Conservation (phyloP, 2,888 invertebrate genomes). For the Sympetrum striolatum region DNA sequence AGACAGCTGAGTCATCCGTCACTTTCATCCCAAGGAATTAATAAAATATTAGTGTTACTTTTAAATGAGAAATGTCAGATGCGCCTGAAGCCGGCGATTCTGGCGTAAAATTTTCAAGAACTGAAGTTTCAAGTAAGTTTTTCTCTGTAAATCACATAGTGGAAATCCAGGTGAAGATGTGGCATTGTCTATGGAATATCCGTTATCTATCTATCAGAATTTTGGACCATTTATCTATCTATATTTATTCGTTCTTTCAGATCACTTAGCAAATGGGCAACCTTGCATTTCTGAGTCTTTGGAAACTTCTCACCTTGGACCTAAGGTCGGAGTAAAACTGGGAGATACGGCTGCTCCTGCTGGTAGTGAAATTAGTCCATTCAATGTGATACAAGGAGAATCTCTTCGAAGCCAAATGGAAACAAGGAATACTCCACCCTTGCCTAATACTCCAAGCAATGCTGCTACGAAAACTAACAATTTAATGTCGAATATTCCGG, state of each 20-base stretch:
- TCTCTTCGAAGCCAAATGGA: background rate
- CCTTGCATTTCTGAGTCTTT: background rate
- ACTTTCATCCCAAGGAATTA: background rate
- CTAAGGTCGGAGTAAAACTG: background rate
- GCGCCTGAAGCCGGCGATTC: constrained; percentile 4
- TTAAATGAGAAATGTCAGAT: constrained; percentile 30
- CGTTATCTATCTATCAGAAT: background rate
- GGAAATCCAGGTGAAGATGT: too few species aligned
- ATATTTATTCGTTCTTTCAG: background rate
- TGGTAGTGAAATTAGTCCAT: background rate
- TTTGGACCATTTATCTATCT: background rate
- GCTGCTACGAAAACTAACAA: background rate
- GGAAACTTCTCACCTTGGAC: background rate
- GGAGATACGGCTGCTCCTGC: background rate
- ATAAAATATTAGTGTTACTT: background rate
- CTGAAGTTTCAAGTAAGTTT: constrained; percentile 6
- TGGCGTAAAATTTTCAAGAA: background rate
- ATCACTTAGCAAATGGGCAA: constrained; percentile 4
- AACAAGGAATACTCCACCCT: background rate
- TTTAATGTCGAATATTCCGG: background rate
- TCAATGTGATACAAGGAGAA: background rate
- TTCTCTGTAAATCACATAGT: background rate
- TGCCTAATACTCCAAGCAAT: background rate
- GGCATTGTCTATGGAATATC: too few species aligned
- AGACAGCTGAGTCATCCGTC: constrained; percentile 30